phyloP scores from a whole-genome alignment of 2,797 vertebrate species.

The Vipera ursinii region DNA sequence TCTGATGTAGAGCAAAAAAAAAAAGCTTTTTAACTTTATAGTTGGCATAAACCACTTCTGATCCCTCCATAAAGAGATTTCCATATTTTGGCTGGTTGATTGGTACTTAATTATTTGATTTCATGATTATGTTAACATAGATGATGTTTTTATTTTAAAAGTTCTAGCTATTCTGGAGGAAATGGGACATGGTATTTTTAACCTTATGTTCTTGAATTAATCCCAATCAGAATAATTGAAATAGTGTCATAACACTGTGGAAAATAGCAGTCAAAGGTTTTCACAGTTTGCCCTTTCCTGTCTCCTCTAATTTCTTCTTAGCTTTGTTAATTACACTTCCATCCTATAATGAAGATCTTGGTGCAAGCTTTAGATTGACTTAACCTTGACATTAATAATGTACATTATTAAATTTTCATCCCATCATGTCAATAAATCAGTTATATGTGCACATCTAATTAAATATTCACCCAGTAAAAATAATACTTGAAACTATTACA shows the following conservation, averaged over 20 bases:
- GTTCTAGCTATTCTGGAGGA: not conserved
- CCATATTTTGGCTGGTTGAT: not conserved
- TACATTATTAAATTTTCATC: constrained; percentile 55
- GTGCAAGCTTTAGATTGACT: constrained; percentile 42
- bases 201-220: not conserved
- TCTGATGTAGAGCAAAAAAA: too few species aligned
- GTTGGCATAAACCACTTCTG: not conserved
- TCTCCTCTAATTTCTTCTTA: constrained; percentile 12
- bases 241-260: not conserved
- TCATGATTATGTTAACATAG: not conserved
- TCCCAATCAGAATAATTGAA: not conserved
- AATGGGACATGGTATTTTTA: not conserved
- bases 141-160: not conserved
- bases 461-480: constrained; percentile 63
- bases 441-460: constrained; percentile 60
- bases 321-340: constrained; percentile 20
- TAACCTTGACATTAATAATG: constrained; percentile 50
- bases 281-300: constrained; percentile 3
- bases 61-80: not conserved
- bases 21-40: not conserved
- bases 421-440: constrained; percentile 56
- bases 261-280: not conserved
- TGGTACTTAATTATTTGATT: not conserved
- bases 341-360: constrained; percentile 33
- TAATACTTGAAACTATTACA: constrained; percentile 38